These are phyloP conservation scores for Xenopus laevis DNA, from an alignment of 2,113 vertebrate species.

Conservation along the genomic window DNA sequence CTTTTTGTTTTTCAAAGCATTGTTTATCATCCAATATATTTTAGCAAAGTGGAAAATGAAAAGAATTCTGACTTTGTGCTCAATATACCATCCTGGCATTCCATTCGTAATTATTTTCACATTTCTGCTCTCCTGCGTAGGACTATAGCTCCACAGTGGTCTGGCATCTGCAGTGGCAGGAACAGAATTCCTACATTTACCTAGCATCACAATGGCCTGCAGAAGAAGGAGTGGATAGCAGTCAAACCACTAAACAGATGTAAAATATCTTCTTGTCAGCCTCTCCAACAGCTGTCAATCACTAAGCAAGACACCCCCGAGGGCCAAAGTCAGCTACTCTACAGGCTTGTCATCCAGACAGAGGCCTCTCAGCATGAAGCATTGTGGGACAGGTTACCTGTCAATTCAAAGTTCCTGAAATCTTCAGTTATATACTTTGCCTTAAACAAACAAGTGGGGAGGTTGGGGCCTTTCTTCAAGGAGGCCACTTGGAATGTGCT, in stretches of 20 bases:
- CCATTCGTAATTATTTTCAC: slow-evolving; percentile 52
- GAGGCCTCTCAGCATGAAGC: slow-evolving; percentile 61
- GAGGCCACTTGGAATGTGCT: slow-evolving; percentile 47
- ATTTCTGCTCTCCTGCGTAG: slow-evolving; percentile 52
- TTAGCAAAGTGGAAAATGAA: slow-evolving; percentile 47
- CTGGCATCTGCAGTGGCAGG: slow-evolving; percentile 60
- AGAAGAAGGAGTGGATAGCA: slow-evolving; percentile 63
- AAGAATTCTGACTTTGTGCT: slow-evolving; percentile 53
- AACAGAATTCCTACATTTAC: slow-evolving; percentile 56
- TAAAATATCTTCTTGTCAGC: slow-evolving; percentile 76
- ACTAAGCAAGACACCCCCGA: slow-evolving; percentile 63
- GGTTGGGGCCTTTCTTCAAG: slow-evolving; percentile 32
- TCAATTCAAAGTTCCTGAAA: slow-evolving; percentile 45
- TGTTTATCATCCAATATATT: background rate
- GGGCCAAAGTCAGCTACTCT: slow-evolving; percentile 49
- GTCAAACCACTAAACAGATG: slow-evolving; percentile 72
- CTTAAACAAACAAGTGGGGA: slow-evolving; percentile 57
- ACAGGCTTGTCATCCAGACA: slow-evolving; percentile 56
- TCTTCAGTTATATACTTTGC: slow-evolving; percentile 43
- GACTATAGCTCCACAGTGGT: slow-evolving; percentile 60
- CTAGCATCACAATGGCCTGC: slow-evolving; percentile 72
- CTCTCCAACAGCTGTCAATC: slow-evolving; percentile 71
- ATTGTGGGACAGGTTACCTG: slow-evolving; percentile 60
- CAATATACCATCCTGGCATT: slow-evolving; percentile 53
- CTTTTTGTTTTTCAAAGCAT: background rate